Evolutionary conservation across 2,888 invertebrate genomes (phyloP), one percentile per base, ranked within the genome.

Genomic region (Allolobophora icterica): DNA sequence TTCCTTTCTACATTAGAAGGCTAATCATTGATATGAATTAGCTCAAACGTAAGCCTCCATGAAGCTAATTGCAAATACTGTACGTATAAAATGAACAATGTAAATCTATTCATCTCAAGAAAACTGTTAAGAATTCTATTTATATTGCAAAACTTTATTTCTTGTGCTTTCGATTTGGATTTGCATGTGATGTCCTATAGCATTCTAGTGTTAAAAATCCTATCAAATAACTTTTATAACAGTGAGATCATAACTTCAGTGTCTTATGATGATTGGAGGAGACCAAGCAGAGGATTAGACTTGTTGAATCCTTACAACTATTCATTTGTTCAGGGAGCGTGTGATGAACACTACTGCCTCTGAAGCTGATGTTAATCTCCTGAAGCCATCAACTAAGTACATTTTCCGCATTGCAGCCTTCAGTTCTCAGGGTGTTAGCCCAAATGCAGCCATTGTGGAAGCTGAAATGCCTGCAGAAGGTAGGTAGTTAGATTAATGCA

Each of bases 361-460:
- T 95, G 98, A 98, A 95, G 97, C 97, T 92, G 98, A 97, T 95
- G 94, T 96, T 30, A 94, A 95, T 90, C 97, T 97, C 0, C 96
- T 99, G 38, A 97, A 97, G 93, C 99, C 99, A 0, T 97, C 97
- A 93, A 97, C 98, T 91, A 97, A 97, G 15, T 99, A 99, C 96
- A 96, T 97, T 94, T 98, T 99, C 95, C 96, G 97, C 30, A 97
- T 98, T 45, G 96, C 97, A 35, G 98, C 98, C 4, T 97, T 97
- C 94, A 97, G 97, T 93, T 96, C 96, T 91, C 96, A 97, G 90
- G 97, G 97, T 13, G 96, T 96, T n/a, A 98, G 98, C 1, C 96
- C 96, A 84, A 97, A 97, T 58, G 97, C 97, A 5, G 96, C 96
- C 91, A 95, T 96, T 90, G 96, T 99, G 89, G 97, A 97, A 92